Evolutionary conservation across 2,113 vertebrate genomes (phyloP), one percentile per base, ranked within the genome.

Genomic region (Pitta sordida): DNA sequence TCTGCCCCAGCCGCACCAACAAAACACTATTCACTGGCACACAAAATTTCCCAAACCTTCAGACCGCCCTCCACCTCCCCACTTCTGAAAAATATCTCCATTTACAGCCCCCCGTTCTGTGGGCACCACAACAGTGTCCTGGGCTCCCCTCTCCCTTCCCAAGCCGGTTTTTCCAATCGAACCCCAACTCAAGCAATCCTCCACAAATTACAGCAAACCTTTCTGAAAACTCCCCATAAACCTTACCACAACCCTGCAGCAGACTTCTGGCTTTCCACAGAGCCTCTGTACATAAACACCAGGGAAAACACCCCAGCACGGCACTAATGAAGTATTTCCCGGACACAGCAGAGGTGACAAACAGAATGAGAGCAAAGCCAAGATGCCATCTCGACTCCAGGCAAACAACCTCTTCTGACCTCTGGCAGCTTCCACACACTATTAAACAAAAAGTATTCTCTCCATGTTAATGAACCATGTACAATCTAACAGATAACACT

Each of bases 391-490:
- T 94, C 59, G 1, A 95, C 93, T 96, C 29, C 77, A 92, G 91
- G 89, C 92, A 91, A 95, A 95, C 88, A 88, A 92, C 75, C 78
- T 87, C 89, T 41, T 30, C 76, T 91, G 95, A 94, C 80, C 92
- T 86, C 92, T 87, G 78, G 90, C 89, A 93, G 69, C 92, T 93
- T 95, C 86, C 83, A 86, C 88, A 83, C 85, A 85, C 91, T 94
- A 91, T 70, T 90, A 88, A 95, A 94, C 63, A 83, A 94, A 95
- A 96, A 80, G 71, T 79, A 95, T 95, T 94, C 90, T 94, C 88
- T 93, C 89, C 95, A 80, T 83, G 92, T 83, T 96, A 96, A 90
- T 91, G 94, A 95, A 92, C 91, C 93, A 88, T 94, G 86, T 86
- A 68, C 88, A 84, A 92, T 92, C 92, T 80, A 87, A 79, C 83